These are phyloP conservation scores for Meandrusa payeni DNA, from an alignment of 2,888 invertebrate genomes.

Conservation along the genomic window DNA sequence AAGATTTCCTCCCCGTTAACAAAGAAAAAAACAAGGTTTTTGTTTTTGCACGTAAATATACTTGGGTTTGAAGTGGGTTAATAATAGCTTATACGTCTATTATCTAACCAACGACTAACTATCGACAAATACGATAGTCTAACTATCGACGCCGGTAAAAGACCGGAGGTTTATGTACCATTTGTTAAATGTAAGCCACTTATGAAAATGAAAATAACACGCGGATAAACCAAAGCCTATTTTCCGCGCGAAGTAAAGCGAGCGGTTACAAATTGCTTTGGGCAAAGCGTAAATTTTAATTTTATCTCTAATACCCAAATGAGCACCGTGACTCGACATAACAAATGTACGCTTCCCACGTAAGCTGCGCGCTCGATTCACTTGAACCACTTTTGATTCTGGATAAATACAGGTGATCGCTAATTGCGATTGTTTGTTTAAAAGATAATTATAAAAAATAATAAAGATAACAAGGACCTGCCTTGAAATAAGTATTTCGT, in stretches of 20 bases:
- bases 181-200: conserved; percentile 69
- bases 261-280: conserved; percentile 79
- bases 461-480: too few relatives aligned
- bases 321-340: conserved; percentile 78
- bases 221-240: conserved; percentile 78
- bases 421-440: too few relatives aligned
- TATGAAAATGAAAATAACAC: conserved; percentile 77
- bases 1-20: too few relatives aligned
- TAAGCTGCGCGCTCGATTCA: conserved; percentile 59
- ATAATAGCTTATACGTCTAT: too few relatives aligned
- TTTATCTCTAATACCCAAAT: conserved; percentile 81
- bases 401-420: conserved; percentile 27
- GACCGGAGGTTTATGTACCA: conserved; percentile 40
- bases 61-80: too few relatives aligned
- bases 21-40: too few relatives aligned
- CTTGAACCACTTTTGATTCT: conserved; percentile 32
- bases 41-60: too few relatives aligned
- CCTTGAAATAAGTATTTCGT: too few relatives aligned
- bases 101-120: too few relatives aligned
- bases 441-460: too few relatives aligned
- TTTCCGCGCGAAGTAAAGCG: conserved; percentile 76
- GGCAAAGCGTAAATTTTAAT: conserved; percentile 81
- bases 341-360: conserved; percentile 78
- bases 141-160: conserved; percentile 19
- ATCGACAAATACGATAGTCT: too few relatives aligned